A percentile compares a stretch with the other conserved stretches of the same genome.
Evolutionary conservation across 2,888 invertebrate species (phyloP).

Genomic region (Drosophila austrosaltans): DNA sequence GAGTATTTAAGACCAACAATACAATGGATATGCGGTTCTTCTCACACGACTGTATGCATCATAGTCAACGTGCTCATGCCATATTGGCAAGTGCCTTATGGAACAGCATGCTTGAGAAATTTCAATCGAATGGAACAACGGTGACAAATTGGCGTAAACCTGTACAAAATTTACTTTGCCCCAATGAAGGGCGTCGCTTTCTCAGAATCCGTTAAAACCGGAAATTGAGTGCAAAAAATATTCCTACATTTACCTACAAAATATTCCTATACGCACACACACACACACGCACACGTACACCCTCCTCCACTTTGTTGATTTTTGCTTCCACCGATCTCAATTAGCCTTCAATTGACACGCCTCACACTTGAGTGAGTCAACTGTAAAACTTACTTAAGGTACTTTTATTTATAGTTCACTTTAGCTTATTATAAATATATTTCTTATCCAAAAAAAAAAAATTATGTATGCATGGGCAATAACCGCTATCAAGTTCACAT

Average conservation of each 20-base stretch:
- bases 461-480: constrained; percentile 56
- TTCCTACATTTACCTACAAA: too few relatives aligned
- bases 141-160: constrained; percentile 25
- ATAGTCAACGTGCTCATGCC: constrained; percentile 85
- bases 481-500: constrained; percentile 67
- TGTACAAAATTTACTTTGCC: constrained; percentile 69
- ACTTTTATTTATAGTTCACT: constrained; percentile 62
- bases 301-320: not conserved
- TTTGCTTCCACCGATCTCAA: not conserved
- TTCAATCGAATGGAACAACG: constrained; percentile 78
- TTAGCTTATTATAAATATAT: constrained; percentile 45
- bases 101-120: constrained; percentile 85
- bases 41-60: constrained; percentile 86
- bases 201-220: constrained; percentile 37
- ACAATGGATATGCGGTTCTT: constrained; percentile 84
- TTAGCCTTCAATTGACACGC: constrained; percentile 54
- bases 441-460: constrained; percentile 10
- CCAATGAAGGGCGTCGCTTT: constrained; percentile 69
- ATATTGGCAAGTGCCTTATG: constrained; percentile 84
- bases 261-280: not conserved
- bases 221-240: constrained; percentile 21
- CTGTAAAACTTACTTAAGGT: constrained; percentile 22
- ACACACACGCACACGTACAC: not conserved
- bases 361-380: constrained; percentile 50
- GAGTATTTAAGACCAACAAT: constrained; percentile 82